Base-by-base conservation (phyloP, 92 coral and sea anemone genomes). In the Galaxea fascicularis region DNA sequence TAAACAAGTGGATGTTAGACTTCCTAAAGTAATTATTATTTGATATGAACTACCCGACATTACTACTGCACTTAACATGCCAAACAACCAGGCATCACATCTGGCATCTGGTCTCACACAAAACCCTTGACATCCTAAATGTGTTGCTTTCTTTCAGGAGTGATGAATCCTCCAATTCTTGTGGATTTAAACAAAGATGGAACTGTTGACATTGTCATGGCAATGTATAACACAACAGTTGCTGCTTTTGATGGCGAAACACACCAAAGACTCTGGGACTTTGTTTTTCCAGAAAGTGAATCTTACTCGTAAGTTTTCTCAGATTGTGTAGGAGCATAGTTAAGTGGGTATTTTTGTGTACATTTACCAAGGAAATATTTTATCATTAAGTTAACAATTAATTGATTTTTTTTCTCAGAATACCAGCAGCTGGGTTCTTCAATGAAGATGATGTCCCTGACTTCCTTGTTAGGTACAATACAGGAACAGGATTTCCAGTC, bases 181-280 rank as follows among this genome's bases (percentile, higher is more conserved):
- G 98, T 92, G 51, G 99, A 97, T 79, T 73, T 97, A 15, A 97
- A 92, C 71, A 81, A 89, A 47, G 99, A 97, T 82, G 98, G 99
- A 11, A 94, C 97, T 29, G 99, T 95, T 73, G 99, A 97, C 76
- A 94, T 97, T 54, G 94, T 89, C 57, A 93, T 95, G 95, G 88
- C 98, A 52, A 94, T 97, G 99, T 97, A 83, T 78, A 94, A 97
- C 70, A 87, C 96, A 78, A 93, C 99, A 63, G 80, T 97, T 3
- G 78, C 89, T 24, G 99, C 99, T 57, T 94, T 97, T 88, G 98
- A 97, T 89, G 99, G 99, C 18, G 99, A 97, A 77, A 90, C 95
- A 0, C 87, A 89, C 79, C 71, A 89, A 71, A 84, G 77, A 77
- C 44, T 94, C 21, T 97, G 99, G 99, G 83, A 89, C 26, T 85